Evolutionary conservation across 1,140 invertebrate species (phyloP), one percentile per base, ranked within the genome.

Genomic region (Idris sp.): DNA sequence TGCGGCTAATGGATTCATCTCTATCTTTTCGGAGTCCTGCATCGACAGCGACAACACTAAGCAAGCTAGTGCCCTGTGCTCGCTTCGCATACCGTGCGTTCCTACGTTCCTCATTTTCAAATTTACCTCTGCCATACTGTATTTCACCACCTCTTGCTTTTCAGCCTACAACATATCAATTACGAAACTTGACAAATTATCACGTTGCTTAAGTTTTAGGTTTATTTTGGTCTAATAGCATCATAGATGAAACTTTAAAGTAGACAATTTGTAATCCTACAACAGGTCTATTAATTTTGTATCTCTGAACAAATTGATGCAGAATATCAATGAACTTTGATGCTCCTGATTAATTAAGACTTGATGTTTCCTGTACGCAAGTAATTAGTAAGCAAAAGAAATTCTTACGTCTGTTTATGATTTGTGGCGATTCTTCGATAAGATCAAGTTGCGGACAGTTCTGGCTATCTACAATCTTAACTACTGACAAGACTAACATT

Each of bases 1-100:
- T 76, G 75, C 78, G 72, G 69, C 81, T 87, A 87, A 87, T 87
- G 84, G 83, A 87, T 86, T 86, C 81, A 81, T 87, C 84, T 83
- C 54, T 68, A 74, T 49, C 62, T 62, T 68, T 62, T 68, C 33
- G 49, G 41, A 36, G 4, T 26, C 13, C 14, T 31, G 56, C 72
- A 74, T 74, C 54, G 71, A 67, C 71, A 74, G 33, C 46, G 26
- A 59, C 71, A 67, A 62, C 61, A 10, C 53, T 10, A 28, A 67
- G 28, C 61, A 49, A 54, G 53, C 33, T 61, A 3, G 25, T 13
- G 44, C 35, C 43, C 64, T 11, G 6, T 33, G 28, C 35, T 10
- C 10, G 15, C 18, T 14, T 53, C 35, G 35, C 49, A 61, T 72
- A 58, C 58, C 51, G 18, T 15, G 58, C 43, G 33, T 58, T 64